These are phyloP conservation scores for Balaenoptera acutorostrata DNA, from an alignment of 2,113 vertebrate species.

Conservation along the genomic window DNA sequence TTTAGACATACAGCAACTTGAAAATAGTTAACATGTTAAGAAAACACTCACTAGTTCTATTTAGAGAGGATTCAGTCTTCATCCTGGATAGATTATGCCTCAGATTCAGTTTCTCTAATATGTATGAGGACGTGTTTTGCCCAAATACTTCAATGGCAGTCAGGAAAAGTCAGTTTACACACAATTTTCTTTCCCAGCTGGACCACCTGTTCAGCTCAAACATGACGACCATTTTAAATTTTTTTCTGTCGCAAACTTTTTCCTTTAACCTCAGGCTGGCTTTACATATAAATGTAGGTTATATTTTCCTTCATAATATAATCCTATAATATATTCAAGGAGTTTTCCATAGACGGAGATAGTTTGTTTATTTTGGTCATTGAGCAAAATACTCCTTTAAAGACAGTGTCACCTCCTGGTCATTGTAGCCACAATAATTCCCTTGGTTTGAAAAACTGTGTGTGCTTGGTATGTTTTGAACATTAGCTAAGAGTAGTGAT, in stretches of 20 bases:
- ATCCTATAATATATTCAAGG: not conserved
- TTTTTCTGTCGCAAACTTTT: not conserved
- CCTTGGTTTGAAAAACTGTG: not conserved
- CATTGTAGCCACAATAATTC: not conserved
- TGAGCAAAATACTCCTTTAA: not conserved
- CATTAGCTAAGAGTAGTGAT: constrained; percentile 38
- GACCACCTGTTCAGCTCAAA: not conserved
- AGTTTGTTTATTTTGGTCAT: not conserved
- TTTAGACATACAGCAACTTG: not conserved
- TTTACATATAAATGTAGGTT: not conserved
- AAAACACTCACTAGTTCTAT: not conserved
- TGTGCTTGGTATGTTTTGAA: constrained; percentile 30
- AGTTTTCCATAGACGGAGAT: not conserved
- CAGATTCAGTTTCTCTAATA: not conserved
- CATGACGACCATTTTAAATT: not conserved
- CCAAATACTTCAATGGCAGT: not conserved
- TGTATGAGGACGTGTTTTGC: not conserved
- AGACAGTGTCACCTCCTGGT: not conserved
- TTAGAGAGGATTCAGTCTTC: not conserved
- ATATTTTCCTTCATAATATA: not conserved
- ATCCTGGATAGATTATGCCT: fast-evolving
- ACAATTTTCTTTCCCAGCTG: not conserved
- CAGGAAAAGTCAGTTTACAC: not conserved
- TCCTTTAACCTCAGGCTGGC: not conserved
- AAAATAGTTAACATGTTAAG: not conserved